Percentiles rank a stretch among this genome's conserved stretches.
Evolutionary conservation across 2,888 invertebrate genomes (phyloP).

Genomic region (Dryocosmus kuriphilus): DNA sequence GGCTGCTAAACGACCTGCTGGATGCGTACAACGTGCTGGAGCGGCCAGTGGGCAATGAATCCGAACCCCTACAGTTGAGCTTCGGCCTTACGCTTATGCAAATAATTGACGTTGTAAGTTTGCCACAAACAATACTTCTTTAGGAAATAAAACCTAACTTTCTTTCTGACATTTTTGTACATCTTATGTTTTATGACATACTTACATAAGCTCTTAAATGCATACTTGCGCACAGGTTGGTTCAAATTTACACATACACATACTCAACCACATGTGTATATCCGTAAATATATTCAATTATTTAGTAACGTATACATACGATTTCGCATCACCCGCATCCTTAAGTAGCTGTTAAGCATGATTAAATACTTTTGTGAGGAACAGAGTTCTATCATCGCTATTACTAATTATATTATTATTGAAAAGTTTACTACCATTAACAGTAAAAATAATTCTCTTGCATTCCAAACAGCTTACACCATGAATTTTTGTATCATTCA

Average conservation of each 20-base stretch:
- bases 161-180: slow-evolving; percentile 48
- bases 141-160: slow-evolving; percentile 54
- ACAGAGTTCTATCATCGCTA: background rate
- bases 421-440: background rate
- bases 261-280: background rate
- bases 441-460: background rate
- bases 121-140: slow-evolving; percentile 59
- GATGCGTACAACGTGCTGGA: slow-evolving; percentile 96
- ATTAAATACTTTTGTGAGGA: background rate
- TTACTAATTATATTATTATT: background rate
- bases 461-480: too few relatives aligned
- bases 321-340: background rate
- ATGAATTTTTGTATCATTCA: too few relatives aligned
- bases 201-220: slow-evolving; percentile 31
- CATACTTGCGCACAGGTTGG: slow-evolving; percentile 38
- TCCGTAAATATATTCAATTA: background rate
- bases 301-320: background rate
- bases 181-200: slow-evolving; percentile 44
- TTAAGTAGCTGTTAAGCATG: background rate
- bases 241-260: background rate
- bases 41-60: slow-evolving; percentile 96
- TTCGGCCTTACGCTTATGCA: slow-evolving; percentile 98
- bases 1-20: slow-evolving; percentile 93
- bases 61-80: slow-evolving; percentile 95
- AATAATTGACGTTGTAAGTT: slow-evolving; percentile 97